Evolutionary conservation across 1,140 invertebrate genomes (phyloP), one percentile per base, ranked within the genome.

Genomic region (Lepidotrigona ventralis): DNA sequence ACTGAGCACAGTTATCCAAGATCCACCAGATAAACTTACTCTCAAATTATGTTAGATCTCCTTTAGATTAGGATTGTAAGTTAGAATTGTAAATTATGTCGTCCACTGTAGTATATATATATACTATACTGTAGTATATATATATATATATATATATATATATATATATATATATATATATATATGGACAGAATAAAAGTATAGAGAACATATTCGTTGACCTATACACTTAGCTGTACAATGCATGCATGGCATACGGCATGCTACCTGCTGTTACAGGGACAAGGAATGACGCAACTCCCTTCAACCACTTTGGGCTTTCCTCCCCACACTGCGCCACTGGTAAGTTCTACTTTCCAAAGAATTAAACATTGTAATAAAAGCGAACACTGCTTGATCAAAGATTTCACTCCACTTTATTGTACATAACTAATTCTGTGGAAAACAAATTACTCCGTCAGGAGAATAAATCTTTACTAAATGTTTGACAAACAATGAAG

Each of bases 211-310:
- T 33, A 56, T 33, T 64, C 64, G 76, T 86, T 77, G 88, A 91
- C 90, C 87, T 79, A 90, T 90, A 91, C 87, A 89, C 87, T 91
- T 93, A 93, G 92, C 88, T 91, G 89, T 92, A 89, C 91, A 86
- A 92, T 92, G 93, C 93, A 94, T 94, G 92, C 91, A 90, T 89
- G 90, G 93, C 93, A 93, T 93, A 92, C 84, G 93, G 93, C 93
- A 94, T 94, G 93, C 92, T 92, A 92, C 90, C 90, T 93, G 93
- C 91, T 94, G 93, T 94, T 94, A 90, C 93, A 94, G 93, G 93
- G 93, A 88, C 93, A 94, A 92, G 93, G 93, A 93, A 94, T 94
- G 93, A 92, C 92, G 91, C 93, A 94, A 92, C 91, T 93, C 90
- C 92, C 93, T 86, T 72, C 93, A 85, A 91, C 93, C 60, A 91